Evolutionary conservation across 2,888 invertebrate species (phyloP).

Genomic region (Shargacucullia verbasci): DNA sequence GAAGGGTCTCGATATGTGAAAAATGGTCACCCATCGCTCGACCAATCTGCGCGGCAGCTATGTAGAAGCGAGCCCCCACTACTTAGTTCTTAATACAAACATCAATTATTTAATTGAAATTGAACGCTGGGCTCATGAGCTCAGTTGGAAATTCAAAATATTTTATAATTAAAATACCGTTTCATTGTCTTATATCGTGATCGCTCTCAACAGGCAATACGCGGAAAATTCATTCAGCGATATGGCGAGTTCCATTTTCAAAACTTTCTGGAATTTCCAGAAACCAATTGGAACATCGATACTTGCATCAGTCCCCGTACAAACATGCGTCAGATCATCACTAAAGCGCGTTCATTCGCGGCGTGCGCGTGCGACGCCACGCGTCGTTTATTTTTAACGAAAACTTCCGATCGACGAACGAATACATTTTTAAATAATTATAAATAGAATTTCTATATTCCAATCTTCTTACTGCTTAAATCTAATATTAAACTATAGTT

Average conservation of each 20-base stretch:
- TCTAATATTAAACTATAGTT: conserved; percentile 10
- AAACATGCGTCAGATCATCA: conserved; percentile 34
- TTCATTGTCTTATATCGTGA: too few relatives aligned
- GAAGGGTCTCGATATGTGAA: too few relatives aligned
- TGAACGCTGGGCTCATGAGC: too few relatives aligned
- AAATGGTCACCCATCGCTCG: too few relatives aligned
- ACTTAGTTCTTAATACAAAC: too few relatives aligned
- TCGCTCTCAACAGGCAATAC: too few relatives aligned
- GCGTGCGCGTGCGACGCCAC: conserved; percentile 65
- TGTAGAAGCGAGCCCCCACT: too few relatives aligned
- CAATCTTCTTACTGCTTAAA: conserved; percentile 22
- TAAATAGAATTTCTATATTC: conserved; percentile 57
- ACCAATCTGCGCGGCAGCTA: too few relatives aligned
- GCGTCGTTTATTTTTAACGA: conserved; percentile 70
- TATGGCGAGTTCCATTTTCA: neutral
- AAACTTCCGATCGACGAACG: conserved; percentile 68
- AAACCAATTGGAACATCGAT: conserved; percentile 33
- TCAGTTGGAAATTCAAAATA: too few relatives aligned
- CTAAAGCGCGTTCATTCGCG: conserved; percentile 46
- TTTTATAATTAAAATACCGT: too few relatives aligned
- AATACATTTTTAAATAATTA: conserved; percentile 62
- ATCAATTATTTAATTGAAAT: too few relatives aligned
- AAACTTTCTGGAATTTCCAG: conserved; percentile 29
- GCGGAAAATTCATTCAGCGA: too few relatives aligned
- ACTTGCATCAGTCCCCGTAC: conserved; percentile 23